Percentiles rank a stretch among this genome's conserved stretches.
Conservation (phyloP, 2,888 invertebrate species). For the Synergus japonicus region DNA sequence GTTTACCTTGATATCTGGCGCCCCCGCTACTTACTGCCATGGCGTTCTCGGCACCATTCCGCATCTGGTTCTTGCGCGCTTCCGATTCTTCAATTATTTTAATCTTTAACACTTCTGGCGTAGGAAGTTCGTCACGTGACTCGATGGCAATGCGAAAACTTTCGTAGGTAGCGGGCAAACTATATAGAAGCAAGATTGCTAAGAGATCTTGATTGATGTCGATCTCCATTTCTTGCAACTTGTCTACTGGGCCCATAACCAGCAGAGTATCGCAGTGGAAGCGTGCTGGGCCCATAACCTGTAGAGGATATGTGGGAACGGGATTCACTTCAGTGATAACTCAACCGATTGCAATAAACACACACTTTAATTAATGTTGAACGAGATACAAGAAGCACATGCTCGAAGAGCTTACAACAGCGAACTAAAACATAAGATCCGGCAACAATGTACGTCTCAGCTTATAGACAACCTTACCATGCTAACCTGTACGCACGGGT, state of each 20-base stretch:
- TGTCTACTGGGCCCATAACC: slow-evolving; percentile 46
- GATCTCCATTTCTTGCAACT: slow-evolving; percentile 46
- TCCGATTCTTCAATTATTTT: slow-evolving; percentile 46
- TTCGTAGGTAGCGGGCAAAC: slow-evolving; percentile 45
- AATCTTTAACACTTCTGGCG: slow-evolving; percentile 46
- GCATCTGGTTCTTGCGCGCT: slow-evolving; percentile 30
- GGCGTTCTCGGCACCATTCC: background rate
- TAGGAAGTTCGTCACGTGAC: slow-evolving; percentile 48
- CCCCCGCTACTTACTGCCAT: background rate
- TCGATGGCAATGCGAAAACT: slow-evolving; percentile 48
- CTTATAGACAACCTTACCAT: too few relatives aligned
- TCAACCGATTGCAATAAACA: too few relatives aligned
- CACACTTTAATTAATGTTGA: too few relatives aligned
- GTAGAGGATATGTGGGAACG: background rate
- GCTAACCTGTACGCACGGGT: too few relatives aligned
- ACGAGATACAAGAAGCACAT: too few relatives aligned
- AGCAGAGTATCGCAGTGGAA: slow-evolving; percentile 23
- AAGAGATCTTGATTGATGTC: slow-evolving; percentile 44
- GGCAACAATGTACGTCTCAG: too few relatives aligned
- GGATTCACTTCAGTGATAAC: too few relatives aligned
- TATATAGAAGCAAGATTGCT: slow-evolving; percentile 44
- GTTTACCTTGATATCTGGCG: background rate
- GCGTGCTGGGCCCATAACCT: slow-evolving; percentile 29
- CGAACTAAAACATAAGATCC: too few relatives aligned
- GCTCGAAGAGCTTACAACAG: too few relatives aligned